Conservation (phyloP, 2,113 vertebrate genomes). For the Sinocyclocheilus grahami region DNA sequence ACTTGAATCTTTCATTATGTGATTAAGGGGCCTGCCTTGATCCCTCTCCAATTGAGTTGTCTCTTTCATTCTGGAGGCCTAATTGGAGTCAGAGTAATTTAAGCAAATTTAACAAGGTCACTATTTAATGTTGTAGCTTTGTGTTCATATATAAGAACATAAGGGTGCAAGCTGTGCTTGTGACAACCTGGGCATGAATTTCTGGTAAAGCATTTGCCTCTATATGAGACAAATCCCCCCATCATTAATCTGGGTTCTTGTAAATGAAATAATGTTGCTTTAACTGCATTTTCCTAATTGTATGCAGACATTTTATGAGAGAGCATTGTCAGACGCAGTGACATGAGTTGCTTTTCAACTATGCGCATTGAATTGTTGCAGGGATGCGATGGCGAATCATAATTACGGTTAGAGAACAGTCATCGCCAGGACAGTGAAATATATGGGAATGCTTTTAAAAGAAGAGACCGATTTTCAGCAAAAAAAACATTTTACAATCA, state of each 20-base stretch:
- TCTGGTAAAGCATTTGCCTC: conserved; percentile 48
- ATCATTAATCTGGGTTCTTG: conserved; percentile 54
- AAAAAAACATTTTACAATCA: neutral
- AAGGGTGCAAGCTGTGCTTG: conserved; percentile 27
- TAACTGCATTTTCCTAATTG: conserved; percentile 48
- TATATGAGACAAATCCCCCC: conserved; percentile 35
- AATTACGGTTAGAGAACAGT: conserved; percentile 38
- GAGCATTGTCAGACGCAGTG: conserved; percentile 34
- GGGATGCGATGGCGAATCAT: neutral
- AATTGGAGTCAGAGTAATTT: conserved; percentile 56
- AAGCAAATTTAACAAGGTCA: conserved; percentile 48
- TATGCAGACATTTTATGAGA: conserved; percentile 54
- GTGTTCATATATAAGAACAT: neutral
- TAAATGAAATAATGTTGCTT: conserved; percentile 44
- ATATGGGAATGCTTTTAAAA: neutral
- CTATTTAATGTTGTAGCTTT: conserved; percentile 39
- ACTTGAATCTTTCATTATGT: conserved; percentile 58
- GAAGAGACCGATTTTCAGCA: neutral
- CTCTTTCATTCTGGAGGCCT: conserved; percentile 51
- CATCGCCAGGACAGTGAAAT: conserved; percentile 6
- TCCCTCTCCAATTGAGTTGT: conserved; percentile 56
- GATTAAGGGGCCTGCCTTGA: conserved; percentile 59
- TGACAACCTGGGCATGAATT: conserved; percentile 29
- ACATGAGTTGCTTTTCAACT: conserved; percentile 49
- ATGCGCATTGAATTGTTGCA: conserved; percentile 42